Base-by-base conservation (phyloP, 1,140 invertebrate species). In the Hyposmocoma kahamanoa region DNA sequence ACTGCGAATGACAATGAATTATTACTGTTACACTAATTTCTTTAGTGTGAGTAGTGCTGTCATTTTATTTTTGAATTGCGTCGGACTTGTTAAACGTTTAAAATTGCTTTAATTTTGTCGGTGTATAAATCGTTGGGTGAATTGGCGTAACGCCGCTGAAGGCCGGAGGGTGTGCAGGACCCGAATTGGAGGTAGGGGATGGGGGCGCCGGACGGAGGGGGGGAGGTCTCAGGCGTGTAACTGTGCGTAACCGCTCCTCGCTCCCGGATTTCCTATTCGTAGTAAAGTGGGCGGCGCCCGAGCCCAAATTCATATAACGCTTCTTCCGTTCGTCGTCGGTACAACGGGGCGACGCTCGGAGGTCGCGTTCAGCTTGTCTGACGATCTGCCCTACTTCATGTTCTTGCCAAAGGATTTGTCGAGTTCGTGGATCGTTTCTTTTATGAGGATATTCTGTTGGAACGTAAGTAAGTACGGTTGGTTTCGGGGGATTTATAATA, bases 241-340 rank as follows among this genome's bases (percentile, higher is more conserved):
- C 85, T 83, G 81, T 85, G 85, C 85, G 85, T 85, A 87, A 86
- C 85, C 83, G 80, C 81, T 84, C 68, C 79, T 82, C 82, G 73
- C 75, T 79, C 75, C 79, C 83, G 82, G 83, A 84, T 85, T 85
- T 86, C 81, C 85, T 84, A 79, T 78, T 79, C 72, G 80, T 75
- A 83, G 81, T 80, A 79, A 78, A 83, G 71, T 77, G 77, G 80
- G 80, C 80, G 79, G 76, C 76, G 76, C 78, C 71, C 50, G 63
- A 54, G 62, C 67, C 73, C 73, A 72, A 79, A 81, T 79, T 79
- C 78, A 73, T 73, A 74, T 77, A 75, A 73, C 67, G 68, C 59
- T 73, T 74, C 70, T 79, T 80, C 71, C 68, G 67, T 70, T 68
- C 69, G 72, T 68, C 62, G 67, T 68, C 61, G 67, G 67, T 67